A percentile compares a stretch with the other conserved stretches of the same genome.
Conservation (phyloP, 2,888 invertebrate species). For the Dolichopus griseipennis region DNA sequence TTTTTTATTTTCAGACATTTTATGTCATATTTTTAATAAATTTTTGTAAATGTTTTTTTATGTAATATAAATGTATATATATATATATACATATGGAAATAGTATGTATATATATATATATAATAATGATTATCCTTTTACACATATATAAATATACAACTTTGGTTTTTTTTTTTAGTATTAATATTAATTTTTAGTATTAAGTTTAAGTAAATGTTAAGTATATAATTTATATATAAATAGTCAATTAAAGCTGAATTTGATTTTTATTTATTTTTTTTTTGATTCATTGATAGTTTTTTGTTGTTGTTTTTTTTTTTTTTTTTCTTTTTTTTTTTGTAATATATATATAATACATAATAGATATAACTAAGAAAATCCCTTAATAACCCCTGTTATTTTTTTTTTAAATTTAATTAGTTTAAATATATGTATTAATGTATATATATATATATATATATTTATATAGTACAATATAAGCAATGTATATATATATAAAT, state of each 20-base stretch:
- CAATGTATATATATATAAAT: too few species aligned
- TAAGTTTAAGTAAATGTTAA: background rate
- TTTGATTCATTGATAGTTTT: background rate
- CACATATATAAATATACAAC: slow-evolving; percentile 1
- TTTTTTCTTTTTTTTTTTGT: background rate
- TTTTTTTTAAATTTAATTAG: too few species aligned
- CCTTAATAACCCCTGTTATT: slow-evolving; percentile 2
- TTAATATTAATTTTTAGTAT: background rate
- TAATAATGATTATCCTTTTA: slow-evolving; percentile 4
- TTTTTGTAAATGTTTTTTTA: background rate
- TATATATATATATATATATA: too few species aligned
- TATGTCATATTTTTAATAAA: background rate
- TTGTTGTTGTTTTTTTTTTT: background rate
- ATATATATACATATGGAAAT: too few species aligned
- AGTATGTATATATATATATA: background rate
- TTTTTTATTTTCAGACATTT: background rate
- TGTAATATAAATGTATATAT: background rate
- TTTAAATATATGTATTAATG: too few species aligned
- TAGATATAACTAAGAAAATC: background rate
- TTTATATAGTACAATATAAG: too few species aligned
- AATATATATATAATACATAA: too few species aligned
- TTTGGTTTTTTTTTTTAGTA: background rate
- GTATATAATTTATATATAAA: background rate
- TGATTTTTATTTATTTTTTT: background rate
- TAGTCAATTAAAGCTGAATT: slow-evolving; percentile 3